These are phyloP conservation scores for Panzeria rudis DNA, from an alignment of 2,888 invertebrate species.

Conservation along the genomic window DNA sequence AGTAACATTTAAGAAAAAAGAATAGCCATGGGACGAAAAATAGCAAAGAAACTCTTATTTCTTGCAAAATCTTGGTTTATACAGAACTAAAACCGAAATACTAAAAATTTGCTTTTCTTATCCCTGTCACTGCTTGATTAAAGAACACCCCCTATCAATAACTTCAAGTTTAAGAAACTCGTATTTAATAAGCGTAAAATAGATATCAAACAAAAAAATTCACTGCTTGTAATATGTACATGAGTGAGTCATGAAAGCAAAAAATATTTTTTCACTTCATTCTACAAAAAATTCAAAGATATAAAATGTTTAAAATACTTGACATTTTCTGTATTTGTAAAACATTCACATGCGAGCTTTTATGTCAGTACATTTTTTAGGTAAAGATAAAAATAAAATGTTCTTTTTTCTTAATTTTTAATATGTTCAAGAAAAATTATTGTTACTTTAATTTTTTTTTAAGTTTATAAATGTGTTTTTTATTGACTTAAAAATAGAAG, in stretches of 20 bases:
- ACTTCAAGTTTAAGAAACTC: constrained; percentile 1
- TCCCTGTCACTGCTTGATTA: neutral
- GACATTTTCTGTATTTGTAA: neutral
- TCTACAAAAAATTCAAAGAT: neutral
- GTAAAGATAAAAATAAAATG: neutral
- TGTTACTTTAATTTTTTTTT: neutral
- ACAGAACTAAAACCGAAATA: too few species aligned
- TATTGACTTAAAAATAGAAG: constrained; percentile 1
- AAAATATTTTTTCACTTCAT: neutral
- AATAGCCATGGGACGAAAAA: neutral
- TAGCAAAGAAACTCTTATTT: too few species aligned
- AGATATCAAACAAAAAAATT: constrained; percentile 13
- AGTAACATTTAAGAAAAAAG: neutral
- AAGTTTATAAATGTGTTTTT: neutral
- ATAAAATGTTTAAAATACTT: constrained; percentile 20
- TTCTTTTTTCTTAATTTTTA: neutral
- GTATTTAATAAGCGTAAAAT: constrained; percentile 33
- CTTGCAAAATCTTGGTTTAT: neutral
- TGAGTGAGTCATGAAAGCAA: neutral
- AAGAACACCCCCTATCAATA: neutral
- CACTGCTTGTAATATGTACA: neutral
- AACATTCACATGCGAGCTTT: neutral
- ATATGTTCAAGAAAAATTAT: constrained; percentile 14
- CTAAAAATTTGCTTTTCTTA: neutral
- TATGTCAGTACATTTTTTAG: neutral